Evolutionary conservation across 2,888 invertebrate genomes (phyloP).

Genomic region (Trissolcus japonicus): DNA sequence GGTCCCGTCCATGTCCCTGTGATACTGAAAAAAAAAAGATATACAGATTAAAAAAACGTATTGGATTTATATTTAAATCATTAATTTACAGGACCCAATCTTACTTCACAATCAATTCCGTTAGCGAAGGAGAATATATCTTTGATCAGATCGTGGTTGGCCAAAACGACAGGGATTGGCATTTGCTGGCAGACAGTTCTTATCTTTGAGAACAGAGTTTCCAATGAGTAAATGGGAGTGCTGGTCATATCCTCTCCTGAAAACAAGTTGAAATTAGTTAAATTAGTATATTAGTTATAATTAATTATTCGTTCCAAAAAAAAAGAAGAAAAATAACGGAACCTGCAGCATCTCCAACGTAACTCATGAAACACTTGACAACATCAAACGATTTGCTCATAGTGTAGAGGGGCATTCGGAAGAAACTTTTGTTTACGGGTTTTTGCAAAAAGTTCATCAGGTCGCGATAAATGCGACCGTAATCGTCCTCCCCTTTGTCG

Average conservation of each 20-base stretch:
- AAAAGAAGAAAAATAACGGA: background rate
- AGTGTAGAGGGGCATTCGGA: slow-evolving; percentile 76
- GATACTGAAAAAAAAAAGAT: slow-evolving; percentile 19
- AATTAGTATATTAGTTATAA: too few species aligned
- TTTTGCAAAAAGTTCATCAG: slow-evolving; percentile 71
- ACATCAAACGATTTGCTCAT: slow-evolving; percentile 32
- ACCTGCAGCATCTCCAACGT: slow-evolving; percentile 57
- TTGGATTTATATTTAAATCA: too few species aligned
- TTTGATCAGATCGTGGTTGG: slow-evolving; percentile 71
- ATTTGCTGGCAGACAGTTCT: slow-evolving; percentile 59
- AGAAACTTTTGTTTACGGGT: slow-evolving; percentile 25
- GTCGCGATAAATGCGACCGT: slow-evolving; percentile 71
- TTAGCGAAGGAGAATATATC: slow-evolving; percentile 70
- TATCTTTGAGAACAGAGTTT: slow-evolving; percentile 69
- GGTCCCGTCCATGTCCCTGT: slow-evolving; percentile 23
- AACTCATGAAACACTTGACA: slow-evolving; percentile 59
- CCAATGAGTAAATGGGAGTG: slow-evolving; percentile 67
- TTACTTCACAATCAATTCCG: slow-evolving; percentile 69
- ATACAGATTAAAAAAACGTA: too few species aligned
- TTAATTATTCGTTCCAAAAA: too few species aligned
- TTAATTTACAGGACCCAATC: too few species aligned
- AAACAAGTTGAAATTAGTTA: too few species aligned
- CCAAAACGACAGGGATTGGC: slow-evolving; percentile 51
- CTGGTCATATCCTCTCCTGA: slow-evolving; percentile 1
- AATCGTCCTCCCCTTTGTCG: slow-evolving; percentile 65